Evolutionary conservation across 2,113 vertebrate species (phyloP).

Genomic region (Peromyscus polionotus): DNA sequence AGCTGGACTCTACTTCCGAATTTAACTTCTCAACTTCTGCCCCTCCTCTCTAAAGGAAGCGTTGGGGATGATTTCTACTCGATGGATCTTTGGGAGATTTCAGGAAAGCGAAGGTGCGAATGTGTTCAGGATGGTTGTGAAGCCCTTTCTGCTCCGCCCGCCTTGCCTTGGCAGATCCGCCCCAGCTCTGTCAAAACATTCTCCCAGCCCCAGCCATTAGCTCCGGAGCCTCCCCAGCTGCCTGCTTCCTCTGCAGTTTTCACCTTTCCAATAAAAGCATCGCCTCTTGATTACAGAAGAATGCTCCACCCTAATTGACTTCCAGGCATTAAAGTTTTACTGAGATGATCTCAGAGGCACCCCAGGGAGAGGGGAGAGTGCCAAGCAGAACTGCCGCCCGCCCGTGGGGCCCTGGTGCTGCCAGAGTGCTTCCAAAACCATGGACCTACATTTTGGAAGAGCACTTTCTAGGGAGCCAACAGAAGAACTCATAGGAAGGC

Average conservation of each 20-base stretch:
- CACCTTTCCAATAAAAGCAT: conserved; percentile 82
- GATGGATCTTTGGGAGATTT: background rate
- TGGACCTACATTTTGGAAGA: conserved; percentile 60
- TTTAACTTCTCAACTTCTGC: background rate
- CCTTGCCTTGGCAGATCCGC: background rate
- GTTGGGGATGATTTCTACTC: background rate
- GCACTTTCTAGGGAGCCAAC: conserved; percentile 45
- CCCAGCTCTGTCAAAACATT: background rate
- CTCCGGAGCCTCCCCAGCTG: conserved; percentile 49
- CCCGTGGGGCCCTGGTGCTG: conserved; percentile 43
- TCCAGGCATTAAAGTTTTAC: conserved; percentile 84
- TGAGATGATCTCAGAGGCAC: conserved; percentile 78
- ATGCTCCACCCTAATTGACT: conserved; percentile 82
- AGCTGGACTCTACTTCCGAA: background rate
- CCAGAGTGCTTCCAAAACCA: conserved; percentile 51
- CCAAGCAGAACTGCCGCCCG: background rate
- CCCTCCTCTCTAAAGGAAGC: background rate
- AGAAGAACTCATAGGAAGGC: background rate
- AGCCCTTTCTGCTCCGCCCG: background rate
- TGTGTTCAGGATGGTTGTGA: background rate
- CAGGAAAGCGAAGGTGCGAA: background rate
- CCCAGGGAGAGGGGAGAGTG: conserved; percentile 69
- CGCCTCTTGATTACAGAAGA: conserved; percentile 79
- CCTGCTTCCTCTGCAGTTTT: conserved; percentile 63
- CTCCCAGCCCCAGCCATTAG: conserved; percentile 66